Evolutionary conservation across 2,888 invertebrate genomes (phyloP).

Genomic region (Drosophila bunnanda): DNA sequence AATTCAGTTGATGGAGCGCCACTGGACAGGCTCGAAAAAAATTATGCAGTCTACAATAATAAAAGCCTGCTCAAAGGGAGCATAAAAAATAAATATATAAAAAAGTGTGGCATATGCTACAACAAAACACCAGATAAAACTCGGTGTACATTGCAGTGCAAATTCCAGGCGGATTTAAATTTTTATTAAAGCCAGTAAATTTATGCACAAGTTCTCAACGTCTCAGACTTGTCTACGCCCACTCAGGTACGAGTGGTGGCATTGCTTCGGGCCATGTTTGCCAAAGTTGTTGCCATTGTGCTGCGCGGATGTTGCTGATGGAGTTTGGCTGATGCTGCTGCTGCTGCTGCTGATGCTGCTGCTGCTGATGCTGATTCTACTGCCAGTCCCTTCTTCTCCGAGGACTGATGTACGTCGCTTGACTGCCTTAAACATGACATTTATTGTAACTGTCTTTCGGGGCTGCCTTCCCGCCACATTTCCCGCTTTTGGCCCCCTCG

Average conservation of each 20-base stretch:
- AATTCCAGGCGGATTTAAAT: constrained; percentile 32
- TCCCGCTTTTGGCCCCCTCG: constrained; percentile 12
- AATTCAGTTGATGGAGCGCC: constrained; percentile 45
- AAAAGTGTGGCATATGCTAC: constrained; percentile 31
- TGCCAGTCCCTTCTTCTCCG: constrained; percentile 27
- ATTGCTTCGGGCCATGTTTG: constrained; percentile 61
- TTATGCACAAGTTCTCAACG: constrained; percentile 63
- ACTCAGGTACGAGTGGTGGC: constrained; percentile 62
- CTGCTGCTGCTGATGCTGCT: not conserved
- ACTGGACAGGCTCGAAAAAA: constrained; percentile 36
- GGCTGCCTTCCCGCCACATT: constrained; percentile 10
- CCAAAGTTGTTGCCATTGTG: constrained; percentile 35
- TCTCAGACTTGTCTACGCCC: constrained; percentile 56
- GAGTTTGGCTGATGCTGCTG: constrained; percentile 36
- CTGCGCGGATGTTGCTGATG: constrained; percentile 43
- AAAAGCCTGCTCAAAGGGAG: constrained; percentile 17
- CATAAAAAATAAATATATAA: not conserved
- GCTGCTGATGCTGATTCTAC: constrained; percentile 14
- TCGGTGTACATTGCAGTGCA: constrained; percentile 7
- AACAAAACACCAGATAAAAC: not conserved
- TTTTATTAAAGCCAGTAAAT: constrained; percentile 37
- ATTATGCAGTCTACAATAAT: constrained; percentile 31
- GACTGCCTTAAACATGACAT: constrained; percentile 80
- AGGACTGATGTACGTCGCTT: constrained; percentile 71
- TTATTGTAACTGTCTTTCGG: constrained; percentile 80